Base-by-base conservation (phyloP, 2,888 invertebrate species). In the Opisthograptis luteolata region DNA sequence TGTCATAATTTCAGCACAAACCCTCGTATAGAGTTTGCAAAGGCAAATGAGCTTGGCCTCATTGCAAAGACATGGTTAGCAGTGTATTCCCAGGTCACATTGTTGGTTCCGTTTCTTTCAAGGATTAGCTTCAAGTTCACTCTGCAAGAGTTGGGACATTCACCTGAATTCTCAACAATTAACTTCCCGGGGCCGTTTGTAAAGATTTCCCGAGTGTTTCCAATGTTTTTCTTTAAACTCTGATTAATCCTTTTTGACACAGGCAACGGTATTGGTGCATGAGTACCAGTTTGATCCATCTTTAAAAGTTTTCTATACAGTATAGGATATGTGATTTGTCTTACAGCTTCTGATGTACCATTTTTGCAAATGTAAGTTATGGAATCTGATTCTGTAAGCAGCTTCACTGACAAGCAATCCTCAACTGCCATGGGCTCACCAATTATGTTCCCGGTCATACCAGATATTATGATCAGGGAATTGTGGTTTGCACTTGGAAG, bases 1-100 rank as follows among this genome's bases (percentile, higher is more conserved):
- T 95, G 94, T 96, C 96, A 96, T 80, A 96, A 94, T 87, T 96
- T 96, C 63, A 96, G 83, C 10, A 95, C 94, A 80, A 96, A 96
- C 0, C 96, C 96, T 39, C 93, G 91, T 55, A 95, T 92, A 35
- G 91, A 86, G 55, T 92, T 91, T 58, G 91, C 87, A 62, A 94
- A 93, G 2, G 92, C 91, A 82, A 95, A 93, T 4, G 94, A 91
- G 15, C 93, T 94, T 0, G 96, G 95, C 42, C 92, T 92, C 92
- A 95, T 95, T 1, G 94, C 94, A 70, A 93, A 95, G 34, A 95
- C 93, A 66, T 93, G 93, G 15, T 87, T 85, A 2, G 92, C 93
- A 10, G 92, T 88, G 56, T 94, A 94, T 53, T 93, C 92, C 90
- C 93, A 93, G 45, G 93, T 89, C 0, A 90, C 88, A 70, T 82